Evolutionary conservation across 92 coral and sea anemone species (phyloP).

Genomic region (Palythoa caribaeorum): DNA sequence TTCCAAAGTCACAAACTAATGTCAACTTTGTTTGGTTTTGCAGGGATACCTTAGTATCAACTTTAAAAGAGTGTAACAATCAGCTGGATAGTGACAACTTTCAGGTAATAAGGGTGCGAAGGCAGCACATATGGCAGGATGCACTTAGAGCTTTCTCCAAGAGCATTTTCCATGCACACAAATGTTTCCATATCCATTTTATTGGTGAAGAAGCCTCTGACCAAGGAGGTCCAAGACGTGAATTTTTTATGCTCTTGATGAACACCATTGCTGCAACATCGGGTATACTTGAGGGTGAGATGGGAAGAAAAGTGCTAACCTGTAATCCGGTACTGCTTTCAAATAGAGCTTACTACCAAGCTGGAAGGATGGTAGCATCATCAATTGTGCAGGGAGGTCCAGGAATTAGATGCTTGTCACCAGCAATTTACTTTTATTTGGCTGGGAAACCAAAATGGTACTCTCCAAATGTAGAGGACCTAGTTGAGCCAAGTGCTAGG

Average conservation of each 20-base stretch:
- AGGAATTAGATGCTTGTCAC: slow-evolving; percentile 43
- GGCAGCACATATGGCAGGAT: slow-evolving; percentile 60
- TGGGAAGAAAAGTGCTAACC: slow-evolving; percentile 25
- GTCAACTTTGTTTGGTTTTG: background rate
- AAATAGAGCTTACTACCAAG: slow-evolving; percentile 18
- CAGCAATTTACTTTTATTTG: slow-evolving; percentile 36
- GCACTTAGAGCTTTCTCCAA: slow-evolving; percentile 41
- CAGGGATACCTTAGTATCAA: slow-evolving; percentile 6
- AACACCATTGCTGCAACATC: background rate
- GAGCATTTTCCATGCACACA: slow-evolving; percentile 13
- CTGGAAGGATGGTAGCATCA: slow-evolving; percentile 45
- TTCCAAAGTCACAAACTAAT: slow-evolving; percentile 4
- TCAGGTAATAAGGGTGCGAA: slow-evolving; percentile 53
- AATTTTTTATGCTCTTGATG: slow-evolving; percentile 53
- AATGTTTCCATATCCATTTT: slow-evolving; percentile 36
- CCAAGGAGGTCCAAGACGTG: slow-evolving; percentile 57
- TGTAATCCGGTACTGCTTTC: slow-evolving; percentile 45
- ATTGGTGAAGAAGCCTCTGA: slow-evolving; percentile 66
- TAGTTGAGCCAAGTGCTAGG: slow-evolving; percentile 37
- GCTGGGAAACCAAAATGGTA: slow-evolving; percentile 27
- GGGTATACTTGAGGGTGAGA: slow-evolving; percentile 48
- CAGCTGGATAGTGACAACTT: slow-evolving; percentile 25
- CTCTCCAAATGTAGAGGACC: slow-evolving; percentile 17
- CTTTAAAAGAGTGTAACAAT: slow-evolving; percentile 15
- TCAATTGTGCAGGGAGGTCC: slow-evolving; percentile 52